Evolutionary conservation across 92 coral and sea anemone species (phyloP).

Genomic region (Siderastrea siderea): DNA sequence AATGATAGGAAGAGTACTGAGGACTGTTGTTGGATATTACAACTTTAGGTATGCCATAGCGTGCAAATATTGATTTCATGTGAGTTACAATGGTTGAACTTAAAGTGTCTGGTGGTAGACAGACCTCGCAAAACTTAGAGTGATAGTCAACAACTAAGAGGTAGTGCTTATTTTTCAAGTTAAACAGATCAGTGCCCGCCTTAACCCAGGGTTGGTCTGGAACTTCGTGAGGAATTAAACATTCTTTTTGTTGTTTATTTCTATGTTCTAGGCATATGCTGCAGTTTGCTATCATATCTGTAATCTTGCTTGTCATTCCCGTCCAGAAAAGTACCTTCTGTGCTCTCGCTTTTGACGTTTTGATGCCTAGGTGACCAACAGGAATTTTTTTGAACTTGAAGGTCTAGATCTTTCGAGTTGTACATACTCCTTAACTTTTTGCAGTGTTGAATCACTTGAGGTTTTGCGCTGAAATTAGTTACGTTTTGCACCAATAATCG

Average conservation of each 20-base stretch:
- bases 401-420: constrained; percentile 11
- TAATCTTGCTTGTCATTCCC: constrained; percentile 31
- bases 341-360: constrained; percentile 35
- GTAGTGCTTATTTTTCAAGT: too few species aligned
- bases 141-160: too few species aligned
- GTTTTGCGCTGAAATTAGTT: constrained; percentile 41
- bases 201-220: background rate
- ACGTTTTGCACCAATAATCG: constrained; percentile 51
- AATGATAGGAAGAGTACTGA: constrained; percentile 16
- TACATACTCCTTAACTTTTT: constrained; percentile 19
- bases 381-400: constrained; percentile 11
- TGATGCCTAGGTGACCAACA: constrained; percentile 51
- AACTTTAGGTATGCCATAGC: background rate
- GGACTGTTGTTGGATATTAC: constrained; percentile 25
- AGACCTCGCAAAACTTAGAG: background rate
- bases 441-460: constrained; percentile 10
- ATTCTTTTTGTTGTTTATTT: constrained; percentile 2
- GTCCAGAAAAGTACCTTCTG: constrained; percentile 43
- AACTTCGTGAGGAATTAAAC: constrained; percentile 6
- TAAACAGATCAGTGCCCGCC: too few species aligned
- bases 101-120: constrained; percentile 10
- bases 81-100: constrained; percentile 27
- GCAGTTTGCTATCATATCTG: constrained; percentile 33
- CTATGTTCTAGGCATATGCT: constrained; percentile 18
- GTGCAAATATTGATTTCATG: constrained; percentile 28